Evolutionary conservation across 2,113 vertebrate genomes (phyloP).

Genomic region (Pycnonotus jocosus): DNA sequence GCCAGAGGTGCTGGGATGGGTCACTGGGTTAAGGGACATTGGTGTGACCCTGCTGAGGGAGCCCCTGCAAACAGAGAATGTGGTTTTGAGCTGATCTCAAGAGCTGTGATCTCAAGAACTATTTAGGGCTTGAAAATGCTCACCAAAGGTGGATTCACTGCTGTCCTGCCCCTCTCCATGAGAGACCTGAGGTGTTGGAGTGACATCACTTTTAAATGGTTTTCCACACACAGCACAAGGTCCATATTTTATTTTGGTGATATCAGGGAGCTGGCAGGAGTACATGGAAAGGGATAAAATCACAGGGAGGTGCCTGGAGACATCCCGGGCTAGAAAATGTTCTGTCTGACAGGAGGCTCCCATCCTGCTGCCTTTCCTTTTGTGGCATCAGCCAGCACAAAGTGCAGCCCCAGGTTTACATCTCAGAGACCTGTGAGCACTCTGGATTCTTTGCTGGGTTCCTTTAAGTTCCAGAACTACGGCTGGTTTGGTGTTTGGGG

Average conservation of each 20-base stretch:
- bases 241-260: not conserved
- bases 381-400: not conserved
- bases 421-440: not conserved
- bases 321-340: not conserved
- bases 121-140: no score
- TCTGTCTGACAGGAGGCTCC: not conserved
- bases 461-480: not conserved
- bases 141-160: not conserved
- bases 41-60: not conserved
- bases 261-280: not conserved
- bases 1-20: not conserved
- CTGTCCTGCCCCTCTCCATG: not conserved
- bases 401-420: not conserved
- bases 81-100: not conserved
- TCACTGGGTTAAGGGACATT: not conserved
- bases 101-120: no score
- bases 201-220: not conserved
- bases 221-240: not conserved
- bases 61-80: not conserved
- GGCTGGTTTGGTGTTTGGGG: not conserved
- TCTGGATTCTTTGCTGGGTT: not conserved
- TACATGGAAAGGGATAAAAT: not conserved
- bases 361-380: not conserved
- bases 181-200: not conserved
- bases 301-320: not conserved